Conservation (phyloP, 37 sponge, comb jelly and placozoan species). For the Bolinopsis microptera region DNA sequence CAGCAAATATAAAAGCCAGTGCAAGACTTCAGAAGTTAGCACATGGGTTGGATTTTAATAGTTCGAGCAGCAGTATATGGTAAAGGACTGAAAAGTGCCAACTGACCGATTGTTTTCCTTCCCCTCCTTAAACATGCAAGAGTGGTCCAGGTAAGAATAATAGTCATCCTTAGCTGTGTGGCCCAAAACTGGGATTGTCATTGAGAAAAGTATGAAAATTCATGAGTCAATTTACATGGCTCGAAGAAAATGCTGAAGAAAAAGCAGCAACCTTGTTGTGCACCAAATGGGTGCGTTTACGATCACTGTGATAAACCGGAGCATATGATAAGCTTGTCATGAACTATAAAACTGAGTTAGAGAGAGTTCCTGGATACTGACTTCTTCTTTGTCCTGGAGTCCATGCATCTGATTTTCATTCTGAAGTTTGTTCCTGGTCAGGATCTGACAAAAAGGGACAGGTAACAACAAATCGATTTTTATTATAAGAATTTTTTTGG, state of each 20-base stretch:
- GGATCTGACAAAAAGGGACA: slow-evolving; percentile 22
- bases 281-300: not conserved
- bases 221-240: not conserved
- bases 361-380: not conserved
- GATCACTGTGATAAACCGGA: not conserved
- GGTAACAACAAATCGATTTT: too few species aligned
- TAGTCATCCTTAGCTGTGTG: not conserved
- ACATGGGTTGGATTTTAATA: not conserved
- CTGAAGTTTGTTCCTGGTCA: not conserved
- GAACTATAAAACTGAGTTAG: not conserved
- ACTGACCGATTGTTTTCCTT: not conserved
- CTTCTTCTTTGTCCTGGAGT: not conserved
- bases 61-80: not conserved
- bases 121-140: not conserved
- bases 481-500: too few species aligned
- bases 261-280: not conserved
- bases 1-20: not conserved
- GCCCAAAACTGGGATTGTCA: not conserved
- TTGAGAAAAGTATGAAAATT: not conserved
- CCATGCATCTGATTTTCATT: slow-evolving; percentile 23
- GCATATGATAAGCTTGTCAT: not conserved
- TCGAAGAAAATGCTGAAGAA: not conserved
- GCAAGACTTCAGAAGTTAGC: not conserved
- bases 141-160: not conserved
- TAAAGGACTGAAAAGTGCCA: not conserved